Evolutionary conservation across 2,888 invertebrate genomes (phyloP), one percentile per base, ranked within the genome.

Genomic region (Himalopsyche kuldschensis): DNA sequence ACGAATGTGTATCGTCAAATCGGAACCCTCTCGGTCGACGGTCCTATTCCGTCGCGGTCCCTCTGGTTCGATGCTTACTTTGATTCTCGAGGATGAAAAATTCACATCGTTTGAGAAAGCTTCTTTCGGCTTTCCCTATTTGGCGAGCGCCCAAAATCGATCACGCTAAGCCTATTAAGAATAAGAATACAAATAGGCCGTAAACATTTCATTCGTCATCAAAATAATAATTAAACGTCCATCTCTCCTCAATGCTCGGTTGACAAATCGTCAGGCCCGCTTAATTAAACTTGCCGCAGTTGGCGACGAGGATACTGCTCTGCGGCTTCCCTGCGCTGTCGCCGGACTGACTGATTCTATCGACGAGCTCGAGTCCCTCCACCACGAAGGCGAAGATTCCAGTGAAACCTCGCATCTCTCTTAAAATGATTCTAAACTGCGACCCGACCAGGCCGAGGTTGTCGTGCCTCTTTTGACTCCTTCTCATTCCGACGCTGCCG

Each of bases 381-480:
- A 96, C 94, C 17, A 96, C 96, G 90, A 94, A 94, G 47, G 95
- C 96, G 89, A 96, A 96, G 87, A 96, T 96, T 69, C 95, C 96
- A 5, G 96, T 96, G 90, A 96, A 96, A 75, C 95, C 95, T 85
- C 95, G 93, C 95, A 96, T 96, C 89, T 96, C 96, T 87, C 95
- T 94, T 88, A 96, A 90, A 87, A 96, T 95, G 86, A 96, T 94
- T 86, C 96, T 94, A 90, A 96, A 96, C 89, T 96, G 96, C 83
- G 96, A 96, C 31, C 96, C 96, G n/a, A 96, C 96, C 92, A 96
- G 93, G 79, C 96, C 96, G 87, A 94, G 91, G 87, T 95, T 95
- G 89, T 96, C 95, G 90, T 95, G 96, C 35, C 95, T 93, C 89
- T 95, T 95, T 89, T 96, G 96, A 83, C 95, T 95, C 75, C 96